Conservation (phyloP, 2,797 vertebrate genomes). For the Mormyrops boulengeri region DNA sequence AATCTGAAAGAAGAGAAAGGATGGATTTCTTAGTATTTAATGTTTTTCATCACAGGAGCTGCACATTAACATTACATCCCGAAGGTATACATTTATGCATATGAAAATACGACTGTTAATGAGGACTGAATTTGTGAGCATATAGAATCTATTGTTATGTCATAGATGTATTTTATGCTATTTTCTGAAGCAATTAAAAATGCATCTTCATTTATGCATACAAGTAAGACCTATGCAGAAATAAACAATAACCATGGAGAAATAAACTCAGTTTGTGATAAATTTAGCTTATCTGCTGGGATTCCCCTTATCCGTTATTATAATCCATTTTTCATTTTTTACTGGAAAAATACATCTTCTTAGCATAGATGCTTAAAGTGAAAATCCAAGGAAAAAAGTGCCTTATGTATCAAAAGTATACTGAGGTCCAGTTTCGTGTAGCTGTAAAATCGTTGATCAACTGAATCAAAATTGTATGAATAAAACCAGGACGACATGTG, state of each 20-base stretch:
- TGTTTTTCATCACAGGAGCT: not conserved
- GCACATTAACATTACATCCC: not conserved
- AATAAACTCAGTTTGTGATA: not conserved
- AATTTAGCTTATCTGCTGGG: not conserved
- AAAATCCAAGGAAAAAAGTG: not conserved
- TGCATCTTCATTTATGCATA: not conserved
- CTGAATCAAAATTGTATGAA: not conserved
- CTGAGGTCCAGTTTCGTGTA: not conserved
- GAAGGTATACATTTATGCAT: not conserved
- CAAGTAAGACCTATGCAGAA: not conserved
- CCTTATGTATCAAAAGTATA: not conserved
- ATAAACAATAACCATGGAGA: not conserved
- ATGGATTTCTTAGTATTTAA: not conserved
- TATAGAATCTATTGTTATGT: not conserved
- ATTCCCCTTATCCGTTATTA: not conserved
- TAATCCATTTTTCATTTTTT: not conserved
- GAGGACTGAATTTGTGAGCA: not conserved
- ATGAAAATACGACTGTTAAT: not conserved
- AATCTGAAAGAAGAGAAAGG: not conserved
- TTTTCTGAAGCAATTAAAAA: constrained; percentile 10
- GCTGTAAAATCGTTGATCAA: not conserved
- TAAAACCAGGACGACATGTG: not conserved
- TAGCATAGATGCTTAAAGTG: not conserved
- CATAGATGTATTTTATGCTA: not conserved
- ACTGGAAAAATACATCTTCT: not conserved